Evolutionary conservation across 2,113 vertebrate species (phyloP).

Genomic region (Antigone vipio): DNA sequence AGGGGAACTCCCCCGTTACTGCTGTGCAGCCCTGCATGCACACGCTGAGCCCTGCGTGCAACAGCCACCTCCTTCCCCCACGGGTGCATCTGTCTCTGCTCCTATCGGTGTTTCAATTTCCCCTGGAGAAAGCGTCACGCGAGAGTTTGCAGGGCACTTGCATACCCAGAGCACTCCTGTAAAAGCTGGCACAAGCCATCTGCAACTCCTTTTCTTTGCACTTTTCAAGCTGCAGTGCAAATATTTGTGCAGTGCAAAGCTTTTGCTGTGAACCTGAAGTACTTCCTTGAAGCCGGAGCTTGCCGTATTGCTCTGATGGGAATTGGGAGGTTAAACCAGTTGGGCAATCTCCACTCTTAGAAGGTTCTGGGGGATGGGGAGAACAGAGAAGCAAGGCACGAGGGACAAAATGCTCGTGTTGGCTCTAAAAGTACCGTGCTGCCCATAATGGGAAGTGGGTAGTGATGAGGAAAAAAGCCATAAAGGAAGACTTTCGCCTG

Average conservation of each 20-base stretch:
- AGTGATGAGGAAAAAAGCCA: neutral
- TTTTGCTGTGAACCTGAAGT: neutral
- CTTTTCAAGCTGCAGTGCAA: slow-evolving; percentile 27
- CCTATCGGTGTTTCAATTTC: neutral
- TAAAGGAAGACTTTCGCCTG: neutral
- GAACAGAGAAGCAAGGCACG: neutral
- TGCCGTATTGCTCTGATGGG: neutral
- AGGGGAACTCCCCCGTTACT: neutral
- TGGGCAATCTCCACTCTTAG: neutral
- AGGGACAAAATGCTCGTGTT: accelerated
- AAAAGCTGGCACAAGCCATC: neutral
- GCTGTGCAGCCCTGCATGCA: neutral
- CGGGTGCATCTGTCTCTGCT: neutral
- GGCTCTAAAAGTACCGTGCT: neutral
- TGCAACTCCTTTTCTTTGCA: neutral
- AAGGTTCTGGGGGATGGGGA: neutral
- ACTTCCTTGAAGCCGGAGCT: slow-evolving; percentile 16
- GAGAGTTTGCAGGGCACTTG: neutral
- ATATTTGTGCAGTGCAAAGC: slow-evolving; percentile 28
- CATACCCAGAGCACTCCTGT: neutral
- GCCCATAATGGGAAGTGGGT: neutral
- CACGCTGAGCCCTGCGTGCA: accelerated
- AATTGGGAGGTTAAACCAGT: neutral
- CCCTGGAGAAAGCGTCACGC: neutral
- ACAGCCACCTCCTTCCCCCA: neutral